phyloP scores from a whole-genome alignment of 2,888 invertebrate species.

The Drosophila fungiperda region DNA sequence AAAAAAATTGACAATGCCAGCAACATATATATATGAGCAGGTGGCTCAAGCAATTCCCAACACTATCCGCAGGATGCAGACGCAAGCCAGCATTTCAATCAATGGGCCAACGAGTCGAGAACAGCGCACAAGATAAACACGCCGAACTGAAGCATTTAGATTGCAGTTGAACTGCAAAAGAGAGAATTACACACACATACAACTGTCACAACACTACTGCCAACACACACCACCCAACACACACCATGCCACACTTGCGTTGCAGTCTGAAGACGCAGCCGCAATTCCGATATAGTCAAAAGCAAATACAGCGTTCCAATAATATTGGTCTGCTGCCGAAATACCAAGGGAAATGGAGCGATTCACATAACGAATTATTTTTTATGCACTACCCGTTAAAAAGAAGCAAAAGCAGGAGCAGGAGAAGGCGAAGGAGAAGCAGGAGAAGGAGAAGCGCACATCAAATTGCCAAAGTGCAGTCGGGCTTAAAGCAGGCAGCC shows the following conservation, averaged over 20 bases:
- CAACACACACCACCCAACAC: background rate
- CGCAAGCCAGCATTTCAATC: constrained; percentile 31
- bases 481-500: constrained; percentile 29
- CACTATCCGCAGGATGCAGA: background rate
- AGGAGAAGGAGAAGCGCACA: constrained; percentile 21
- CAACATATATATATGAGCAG: constrained; percentile 8
- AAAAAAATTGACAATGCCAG: constrained; percentile 13
- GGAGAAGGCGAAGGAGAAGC: constrained; percentile 7
- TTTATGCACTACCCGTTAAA: constrained; percentile 48
- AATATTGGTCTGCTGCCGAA: constrained; percentile 17
- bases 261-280: constrained; percentile 9
- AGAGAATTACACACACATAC: constrained; percentile 22
- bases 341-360: constrained; percentile 43
- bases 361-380: constrained; percentile 69
- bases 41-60: constrained; percentile 1
- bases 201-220: background rate
- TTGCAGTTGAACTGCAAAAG: constrained; percentile 42
- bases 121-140: constrained; percentile 27
- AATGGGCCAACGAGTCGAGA: constrained; percentile 14
- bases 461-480: constrained; percentile 63
- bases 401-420: constrained; percentile 19
- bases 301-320: constrained; percentile 28
- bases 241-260: background rate
- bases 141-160: constrained; percentile 53
- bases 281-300: constrained; percentile 17